These are phyloP conservation scores for Euleptes europaea DNA, from an alignment of 2,113 vertebrate species.

Conservation along the genomic window DNA sequence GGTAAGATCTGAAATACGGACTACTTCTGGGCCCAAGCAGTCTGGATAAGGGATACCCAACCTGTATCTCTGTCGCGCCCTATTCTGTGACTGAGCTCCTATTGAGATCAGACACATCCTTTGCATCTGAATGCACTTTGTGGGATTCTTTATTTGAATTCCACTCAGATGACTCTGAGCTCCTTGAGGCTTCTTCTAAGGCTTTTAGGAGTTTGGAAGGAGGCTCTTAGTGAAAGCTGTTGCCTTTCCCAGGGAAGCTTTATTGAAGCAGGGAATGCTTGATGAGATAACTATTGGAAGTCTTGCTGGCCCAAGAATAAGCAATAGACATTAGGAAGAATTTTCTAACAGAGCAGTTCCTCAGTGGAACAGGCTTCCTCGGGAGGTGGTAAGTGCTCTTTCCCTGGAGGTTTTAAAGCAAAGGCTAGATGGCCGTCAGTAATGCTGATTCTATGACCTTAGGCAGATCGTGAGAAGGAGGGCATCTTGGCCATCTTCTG, in stretches of 20 bases:
- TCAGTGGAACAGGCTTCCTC: too few relatives aligned
- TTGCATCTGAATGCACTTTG: not conserved
- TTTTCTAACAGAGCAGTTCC: too few relatives aligned
- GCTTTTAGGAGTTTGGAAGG: not conserved
- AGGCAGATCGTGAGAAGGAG: too few relatives aligned
- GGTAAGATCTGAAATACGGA: too few relatives aligned
- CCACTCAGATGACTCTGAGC: not conserved
- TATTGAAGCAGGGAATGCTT: not conserved
- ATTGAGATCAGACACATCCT: not conserved
- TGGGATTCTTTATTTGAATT: not conserved
- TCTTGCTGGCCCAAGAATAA: fast-evolving
- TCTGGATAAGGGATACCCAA: too few relatives aligned
- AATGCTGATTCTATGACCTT: too few relatives aligned
- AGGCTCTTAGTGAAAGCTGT: not conserved
- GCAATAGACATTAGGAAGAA: too few relatives aligned
- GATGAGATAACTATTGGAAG: not conserved
- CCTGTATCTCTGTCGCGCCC: not conserved
- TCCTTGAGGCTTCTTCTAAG: not conserved
- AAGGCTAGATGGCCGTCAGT: too few relatives aligned
- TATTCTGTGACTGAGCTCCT: not conserved
- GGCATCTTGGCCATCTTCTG: too few relatives aligned
- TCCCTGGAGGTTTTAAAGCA: too few relatives aligned
- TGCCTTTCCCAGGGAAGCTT: not conserved
- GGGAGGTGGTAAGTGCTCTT: too few relatives aligned
- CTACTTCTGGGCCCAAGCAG: too few relatives aligned